Conservation (phyloP, 2,113 vertebrate genomes). For the Hymenochirus boettgeri region DNA sequence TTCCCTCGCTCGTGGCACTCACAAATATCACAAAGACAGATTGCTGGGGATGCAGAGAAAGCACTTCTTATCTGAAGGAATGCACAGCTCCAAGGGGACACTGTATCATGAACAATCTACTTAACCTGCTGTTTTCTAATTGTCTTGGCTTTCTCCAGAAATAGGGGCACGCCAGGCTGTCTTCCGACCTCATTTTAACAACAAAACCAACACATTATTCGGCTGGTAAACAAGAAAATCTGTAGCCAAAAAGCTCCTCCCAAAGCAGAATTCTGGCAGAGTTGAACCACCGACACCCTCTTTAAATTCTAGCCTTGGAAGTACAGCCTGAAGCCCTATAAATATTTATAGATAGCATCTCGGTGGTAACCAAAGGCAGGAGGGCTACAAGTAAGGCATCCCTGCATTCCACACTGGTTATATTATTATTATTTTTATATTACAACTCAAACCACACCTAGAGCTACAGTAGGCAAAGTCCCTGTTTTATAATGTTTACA, state of each 20-base stretch:
- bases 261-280: not conserved
- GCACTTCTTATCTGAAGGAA: not conserved
- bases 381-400: no score
- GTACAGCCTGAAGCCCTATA: no score
- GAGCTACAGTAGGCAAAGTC: no score
- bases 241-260: slow-evolving; percentile 16
- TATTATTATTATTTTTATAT: no score
- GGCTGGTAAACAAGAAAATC: slow-evolving; percentile 17
- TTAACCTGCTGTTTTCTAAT: not conserved
- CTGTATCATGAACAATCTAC: not conserved
- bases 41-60: not conserved
- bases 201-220: not conserved
- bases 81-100: not conserved
- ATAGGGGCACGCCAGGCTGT: no score
- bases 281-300: not conserved
- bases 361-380: no score
- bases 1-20: not conserved
- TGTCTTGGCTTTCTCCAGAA: slow-evolving; percentile 1
- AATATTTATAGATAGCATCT: no score
- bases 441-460: no score
- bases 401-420: no score
- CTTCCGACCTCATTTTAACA: no score
- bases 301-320: not conserved
- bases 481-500: no score
- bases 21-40: not conserved